Evolutionary conservation across 2,113 vertebrate genomes (phyloP).

Genomic region (Xenopus laevis): DNA sequence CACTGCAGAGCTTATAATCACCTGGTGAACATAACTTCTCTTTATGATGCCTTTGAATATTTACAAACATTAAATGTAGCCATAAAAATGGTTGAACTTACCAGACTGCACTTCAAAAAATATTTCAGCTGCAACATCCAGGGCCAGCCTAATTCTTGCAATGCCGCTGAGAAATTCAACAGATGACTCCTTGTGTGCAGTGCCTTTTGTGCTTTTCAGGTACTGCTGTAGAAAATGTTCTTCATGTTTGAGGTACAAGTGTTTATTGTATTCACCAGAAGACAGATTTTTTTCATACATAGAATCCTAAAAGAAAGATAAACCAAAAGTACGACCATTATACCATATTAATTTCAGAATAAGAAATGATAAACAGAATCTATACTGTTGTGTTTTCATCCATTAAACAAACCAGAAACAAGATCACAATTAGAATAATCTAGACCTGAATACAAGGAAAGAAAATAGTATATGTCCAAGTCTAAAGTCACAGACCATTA

Average conservation of each 20-base stretch:
- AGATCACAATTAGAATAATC: no score
- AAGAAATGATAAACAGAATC: no score
- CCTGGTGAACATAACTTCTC: background rate
- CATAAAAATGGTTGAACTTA: background rate
- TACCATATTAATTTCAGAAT: no score
- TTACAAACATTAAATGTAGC: no score
- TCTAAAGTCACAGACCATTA: no score
- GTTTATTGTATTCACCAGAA: constrained; percentile 45
- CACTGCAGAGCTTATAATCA: no score
- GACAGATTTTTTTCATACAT: constrained; percentile 74
- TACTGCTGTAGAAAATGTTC: constrained; percentile 56
- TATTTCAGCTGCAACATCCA: constrained; percentile 69
- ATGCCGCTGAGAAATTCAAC: constrained; percentile 77
- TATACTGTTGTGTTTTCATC: no score
- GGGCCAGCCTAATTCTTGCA: constrained; percentile 74
- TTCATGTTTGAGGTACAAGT: constrained; percentile 51
- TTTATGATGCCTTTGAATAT: background rate
- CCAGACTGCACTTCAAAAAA: constrained; percentile 49
- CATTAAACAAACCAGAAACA: no score
- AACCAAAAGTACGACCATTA: no score
- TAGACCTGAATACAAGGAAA: no score
- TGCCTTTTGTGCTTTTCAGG: background rate
- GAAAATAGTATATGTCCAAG: no score
- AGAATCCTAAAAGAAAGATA: constrained; percentile 70
- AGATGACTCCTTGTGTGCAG: constrained; percentile 39